phyloP scores from a whole-genome alignment of 2,113 vertebrate species.

The Pachycephala philippinensis region DNA sequence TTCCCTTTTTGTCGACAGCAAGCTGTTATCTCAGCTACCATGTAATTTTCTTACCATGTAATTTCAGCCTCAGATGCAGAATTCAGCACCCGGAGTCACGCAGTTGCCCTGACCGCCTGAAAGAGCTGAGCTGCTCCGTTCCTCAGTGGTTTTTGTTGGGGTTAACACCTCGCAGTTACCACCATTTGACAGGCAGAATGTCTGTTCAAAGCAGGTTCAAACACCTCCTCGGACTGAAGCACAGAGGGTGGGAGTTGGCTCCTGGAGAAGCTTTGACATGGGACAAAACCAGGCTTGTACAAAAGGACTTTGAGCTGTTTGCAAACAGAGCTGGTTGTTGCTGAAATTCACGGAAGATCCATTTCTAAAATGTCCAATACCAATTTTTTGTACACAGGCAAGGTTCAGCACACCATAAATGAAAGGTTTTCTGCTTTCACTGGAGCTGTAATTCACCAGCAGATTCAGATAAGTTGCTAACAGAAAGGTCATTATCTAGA shows the following conservation, averaged over 20 bases:
- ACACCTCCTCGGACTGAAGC: neutral
- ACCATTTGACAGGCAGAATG: neutral
- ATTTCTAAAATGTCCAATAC: neutral
- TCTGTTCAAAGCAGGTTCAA: neutral
- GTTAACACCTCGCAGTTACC: neutral
- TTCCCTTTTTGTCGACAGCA: neutral
- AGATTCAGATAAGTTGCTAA: neutral
- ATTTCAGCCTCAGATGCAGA: slow-evolving; percentile 32
- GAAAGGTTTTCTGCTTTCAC: neutral
- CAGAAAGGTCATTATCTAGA: neutral
- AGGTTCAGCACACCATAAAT: neutral
- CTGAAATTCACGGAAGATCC: neutral
- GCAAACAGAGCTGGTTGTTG: neutral
- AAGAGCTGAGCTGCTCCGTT: neutral
- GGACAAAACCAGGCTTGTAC: neutral
- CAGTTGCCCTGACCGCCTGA: neutral
- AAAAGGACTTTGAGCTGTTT: neutral
- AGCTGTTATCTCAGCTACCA: neutral
- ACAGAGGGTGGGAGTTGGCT: neutral
- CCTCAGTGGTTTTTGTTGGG: neutral
- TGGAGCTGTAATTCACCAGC: neutral
- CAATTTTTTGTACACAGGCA: neutral
- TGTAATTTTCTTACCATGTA: slow-evolving; percentile 35
- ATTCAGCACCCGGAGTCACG: neutral
- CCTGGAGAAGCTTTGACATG: neutral